Evolutionary conservation across 2,888 invertebrate species (phyloP), one percentile per base, ranked within the genome.

Genomic region (Cantharis rufa): DNA sequence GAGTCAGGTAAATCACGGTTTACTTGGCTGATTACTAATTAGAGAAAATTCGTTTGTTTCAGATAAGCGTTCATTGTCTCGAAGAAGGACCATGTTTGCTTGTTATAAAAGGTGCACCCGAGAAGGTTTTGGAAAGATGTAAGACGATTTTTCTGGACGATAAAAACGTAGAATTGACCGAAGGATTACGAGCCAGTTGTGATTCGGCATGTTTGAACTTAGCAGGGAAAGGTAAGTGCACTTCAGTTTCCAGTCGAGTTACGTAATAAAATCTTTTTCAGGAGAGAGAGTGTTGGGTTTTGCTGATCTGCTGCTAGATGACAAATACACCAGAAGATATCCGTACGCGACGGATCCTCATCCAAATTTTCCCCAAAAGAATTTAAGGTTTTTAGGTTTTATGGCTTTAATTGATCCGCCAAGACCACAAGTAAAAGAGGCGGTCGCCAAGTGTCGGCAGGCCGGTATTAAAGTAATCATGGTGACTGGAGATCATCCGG

Each of bases 281-380:
- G 97, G 97, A 21, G 96, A 97, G 87, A 91, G 97, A 78, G 96
- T 97, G 1, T 89, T 96, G 71, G 95, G 95, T 21, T 97, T 97
- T 87, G 95, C 95, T 84, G 95, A 96, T 87, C 89, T 91, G 1
- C 83, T 89, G 63, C 89, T 97, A 69, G 81, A 89, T 27, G 89
- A 88, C 5, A 74, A 79, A 3, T 90, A 86, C 84, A 92, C 92
- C 1, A 83, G 88, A 10, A 91, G 91, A 32, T 93, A 87, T 84
- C 83, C 86, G 21, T 94, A 93, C 82, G 89, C 92, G 75, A 89
- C 92, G 0, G 91, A 92, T 70, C 88, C 91, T 7, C 1, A n/a
- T 48, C 89, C 90, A 69, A 95, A 95, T 85, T 95, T 95, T 85
- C 94, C 95, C 0, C 86, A 92, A 0, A 90, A 90, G 80, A 90